A percentile compares a stretch with the other conserved stretches of the same genome.
Conservation (phyloP, 2,113 vertebrate genomes). For the Antennarius striatus region DNA sequence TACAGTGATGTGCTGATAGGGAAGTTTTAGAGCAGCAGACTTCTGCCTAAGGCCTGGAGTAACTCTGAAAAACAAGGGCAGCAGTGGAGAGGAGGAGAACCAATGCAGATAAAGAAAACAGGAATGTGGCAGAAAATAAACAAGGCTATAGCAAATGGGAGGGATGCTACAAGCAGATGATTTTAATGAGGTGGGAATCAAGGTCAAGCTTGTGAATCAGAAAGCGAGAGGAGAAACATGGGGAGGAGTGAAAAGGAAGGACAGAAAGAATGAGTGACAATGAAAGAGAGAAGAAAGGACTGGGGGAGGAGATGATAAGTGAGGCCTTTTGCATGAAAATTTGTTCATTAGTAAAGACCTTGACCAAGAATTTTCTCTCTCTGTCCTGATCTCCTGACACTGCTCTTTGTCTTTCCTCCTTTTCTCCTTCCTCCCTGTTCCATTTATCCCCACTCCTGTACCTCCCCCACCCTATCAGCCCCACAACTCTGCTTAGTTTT, state of each 20-base stretch:
- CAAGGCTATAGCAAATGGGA: conserved; percentile 62
- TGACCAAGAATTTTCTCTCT: conserved; percentile 63
- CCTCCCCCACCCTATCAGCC: background rate
- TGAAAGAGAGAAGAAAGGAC: conserved; percentile 24
- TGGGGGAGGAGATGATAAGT: conserved; percentile 12
- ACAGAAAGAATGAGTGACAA: conserved; percentile 41
- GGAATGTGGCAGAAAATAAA: conserved; percentile 75
- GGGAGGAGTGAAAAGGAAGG: conserved; percentile 27
- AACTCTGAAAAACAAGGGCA: conserved; percentile 36
- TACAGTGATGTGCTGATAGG: conserved; percentile 77
- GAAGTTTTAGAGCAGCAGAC: conserved; percentile 73
- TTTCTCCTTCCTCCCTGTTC: conserved; percentile 4
- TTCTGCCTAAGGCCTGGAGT: conserved; percentile 64
- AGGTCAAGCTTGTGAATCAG: conserved; percentile 71
- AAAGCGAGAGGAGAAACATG: conserved; percentile 33
- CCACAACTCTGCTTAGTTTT: conserved; percentile 63
- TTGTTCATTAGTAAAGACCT: conserved; percentile 76
- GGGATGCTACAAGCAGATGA: conserved; percentile 46
- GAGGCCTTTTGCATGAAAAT: conserved; percentile 71
- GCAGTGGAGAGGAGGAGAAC: conserved; percentile 57
- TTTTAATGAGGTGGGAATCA: conserved; percentile 69
- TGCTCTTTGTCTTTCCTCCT: conserved; percentile 38
- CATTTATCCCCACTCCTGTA: background rate
- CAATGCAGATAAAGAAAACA: conserved; percentile 72
- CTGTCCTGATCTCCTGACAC: conserved; percentile 66